phyloP scores from a whole-genome alignment of 2,888 invertebrate genomes.

The Brachyptera risi region DNA sequence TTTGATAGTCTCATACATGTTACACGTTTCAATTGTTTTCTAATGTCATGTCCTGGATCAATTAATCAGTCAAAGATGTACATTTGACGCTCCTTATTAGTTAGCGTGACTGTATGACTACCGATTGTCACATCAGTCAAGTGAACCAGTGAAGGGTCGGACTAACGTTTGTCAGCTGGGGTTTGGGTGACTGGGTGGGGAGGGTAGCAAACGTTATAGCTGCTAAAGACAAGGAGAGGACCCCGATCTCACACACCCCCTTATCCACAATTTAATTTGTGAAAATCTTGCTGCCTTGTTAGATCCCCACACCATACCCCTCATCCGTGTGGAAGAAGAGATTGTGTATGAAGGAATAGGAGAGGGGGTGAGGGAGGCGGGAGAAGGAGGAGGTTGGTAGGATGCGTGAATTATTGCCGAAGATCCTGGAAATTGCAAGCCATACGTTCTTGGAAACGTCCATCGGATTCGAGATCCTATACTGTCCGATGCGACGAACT shows the following conservation, averaged over 20 bases:
- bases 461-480: too few species aligned
- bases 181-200: background rate
- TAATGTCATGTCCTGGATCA: too few species aligned
- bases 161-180: constrained; percentile 3
- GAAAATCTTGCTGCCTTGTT: constrained; percentile 30
- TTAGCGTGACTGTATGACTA: background rate
- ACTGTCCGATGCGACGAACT: too few species aligned
- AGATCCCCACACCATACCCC: constrained; percentile 1
- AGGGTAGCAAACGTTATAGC: background rate
- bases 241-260: constrained; percentile 3
- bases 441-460: too few species aligned
- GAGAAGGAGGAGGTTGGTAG: too few species aligned
- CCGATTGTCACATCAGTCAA: background rate
- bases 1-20: too few species aligned
- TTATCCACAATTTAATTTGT: constrained; percentile 29
- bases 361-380: constrained; percentile 7
- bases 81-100: too few species aligned
- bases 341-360: constrained; percentile 23
- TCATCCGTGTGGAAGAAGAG: constrained; percentile 23
- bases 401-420: constrained; percentile 22
- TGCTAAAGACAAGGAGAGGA: constrained; percentile 15
- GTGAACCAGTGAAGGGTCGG: background rate
- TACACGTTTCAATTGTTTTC: too few species aligned
- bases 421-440: constrained; percentile 17
- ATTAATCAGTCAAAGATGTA: too few species aligned